phyloP scores from a whole-genome alignment of 2,797 vertebrate species.

The Gastrophryne carolinensis region DNA sequence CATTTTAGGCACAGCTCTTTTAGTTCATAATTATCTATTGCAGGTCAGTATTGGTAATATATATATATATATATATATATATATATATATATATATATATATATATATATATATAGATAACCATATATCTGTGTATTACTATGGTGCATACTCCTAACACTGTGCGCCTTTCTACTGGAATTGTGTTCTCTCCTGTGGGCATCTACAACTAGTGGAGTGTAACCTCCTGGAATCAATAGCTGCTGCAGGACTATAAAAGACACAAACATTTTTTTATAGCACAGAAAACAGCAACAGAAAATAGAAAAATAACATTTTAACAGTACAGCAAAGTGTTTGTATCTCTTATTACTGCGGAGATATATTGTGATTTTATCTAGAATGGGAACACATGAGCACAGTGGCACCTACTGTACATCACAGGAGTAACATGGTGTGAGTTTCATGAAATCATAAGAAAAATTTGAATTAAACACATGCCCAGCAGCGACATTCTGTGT shows the following conservation, averaged over 20 bases:
- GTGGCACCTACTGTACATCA: constrained; percentile 1
- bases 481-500: too few species aligned
- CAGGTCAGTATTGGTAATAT: too few species aligned
- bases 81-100: too few species aligned
- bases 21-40: too few species aligned
- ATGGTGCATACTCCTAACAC: too few species aligned
- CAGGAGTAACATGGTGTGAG: not conserved
- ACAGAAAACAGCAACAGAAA: not conserved
- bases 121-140: too few species aligned
- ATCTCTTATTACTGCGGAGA: constrained; percentile 15
- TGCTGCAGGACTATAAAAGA: not conserved
- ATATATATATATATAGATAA: too few species aligned
- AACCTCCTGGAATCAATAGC: not conserved
- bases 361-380: not conserved
- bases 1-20: too few species aligned
- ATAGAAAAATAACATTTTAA: not conserved
- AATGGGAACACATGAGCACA: not conserved
- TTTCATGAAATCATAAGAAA: too few species aligned
- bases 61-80: too few species aligned
- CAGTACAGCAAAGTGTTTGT: not conserved
- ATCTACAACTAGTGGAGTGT: not conserved
- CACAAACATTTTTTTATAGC: not conserved
- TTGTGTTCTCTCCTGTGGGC: not conserved
- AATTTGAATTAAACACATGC: too few species aligned
- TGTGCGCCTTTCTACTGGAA: not conserved